A percentile compares a stretch with the other conserved stretches of the same genome.
Conservation (phyloP, 1,140 invertebrate species). For the Rhopalosiphum padi region DNA sequence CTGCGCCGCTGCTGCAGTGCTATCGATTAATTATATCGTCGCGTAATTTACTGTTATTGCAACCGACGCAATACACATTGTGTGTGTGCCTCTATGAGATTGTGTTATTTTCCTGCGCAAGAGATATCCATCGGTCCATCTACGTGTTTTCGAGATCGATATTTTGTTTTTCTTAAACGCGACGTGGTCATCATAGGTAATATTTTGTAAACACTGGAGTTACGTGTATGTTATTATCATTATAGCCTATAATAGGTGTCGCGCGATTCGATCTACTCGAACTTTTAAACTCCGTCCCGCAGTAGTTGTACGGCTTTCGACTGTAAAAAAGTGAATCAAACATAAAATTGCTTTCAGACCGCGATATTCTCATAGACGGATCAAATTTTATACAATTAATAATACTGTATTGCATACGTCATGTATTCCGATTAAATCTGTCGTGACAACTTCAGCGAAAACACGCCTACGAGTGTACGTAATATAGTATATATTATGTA, state of each 20-base stretch:
- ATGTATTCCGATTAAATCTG: background rate
- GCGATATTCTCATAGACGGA: background rate
- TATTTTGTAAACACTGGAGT: too few relatives aligned
- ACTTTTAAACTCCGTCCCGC: background rate
- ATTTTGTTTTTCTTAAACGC: background rate
- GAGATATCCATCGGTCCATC: background rate
- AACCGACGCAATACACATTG: background rate
- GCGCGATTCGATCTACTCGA: background rate
- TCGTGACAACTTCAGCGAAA: background rate
- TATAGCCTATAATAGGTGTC: too few relatives aligned
- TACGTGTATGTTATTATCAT: too few relatives aligned
- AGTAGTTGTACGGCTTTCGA: background rate
- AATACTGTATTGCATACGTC: background rate
- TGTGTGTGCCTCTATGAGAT: background rate
- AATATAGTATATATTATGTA: background rate
- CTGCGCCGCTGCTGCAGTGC: too few relatives aligned
- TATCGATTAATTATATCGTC: conserved; percentile 1
- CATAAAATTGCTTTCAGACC: background rate
- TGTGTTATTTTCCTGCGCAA: background rate
- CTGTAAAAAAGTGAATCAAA: background rate
- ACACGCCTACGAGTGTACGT: conserved; percentile 7
- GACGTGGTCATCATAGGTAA: background rate
- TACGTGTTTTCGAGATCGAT: background rate
- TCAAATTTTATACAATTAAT: background rate
- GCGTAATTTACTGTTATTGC: conserved; percentile 15